A percentile compares a stretch with the other conserved stretches of the same genome.
phyloP scores from a whole-genome alignment of 2,888 invertebrate genomes.

The Mythimna ferrago region DNA sequence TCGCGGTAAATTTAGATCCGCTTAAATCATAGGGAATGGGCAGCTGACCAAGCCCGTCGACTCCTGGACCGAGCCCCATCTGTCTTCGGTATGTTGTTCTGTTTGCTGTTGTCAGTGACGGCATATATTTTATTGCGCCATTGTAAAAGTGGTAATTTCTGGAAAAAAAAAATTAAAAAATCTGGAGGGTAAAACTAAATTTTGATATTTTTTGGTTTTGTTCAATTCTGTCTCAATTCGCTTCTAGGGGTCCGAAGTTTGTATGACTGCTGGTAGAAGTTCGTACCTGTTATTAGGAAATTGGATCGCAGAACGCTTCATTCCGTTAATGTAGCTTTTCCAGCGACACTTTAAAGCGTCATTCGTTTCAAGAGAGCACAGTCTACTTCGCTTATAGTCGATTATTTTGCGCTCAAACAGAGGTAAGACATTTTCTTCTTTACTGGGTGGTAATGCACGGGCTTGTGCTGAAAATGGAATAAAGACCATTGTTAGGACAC shows the following conservation, averaged over 20 bases:
- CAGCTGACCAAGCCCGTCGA: constrained; percentile 24
- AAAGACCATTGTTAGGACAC: neutral
- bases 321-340: neutral
- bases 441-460: neutral
- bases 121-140: constrained; percentile 8
- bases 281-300: constrained; percentile 24
- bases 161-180: constrained; percentile 12
- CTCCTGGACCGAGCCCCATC: constrained; percentile 23
- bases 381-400: constrained; percentile 8
- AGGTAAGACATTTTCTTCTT: constrained; percentile 1
- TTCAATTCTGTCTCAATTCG: no score
- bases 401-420: constrained; percentile 22
- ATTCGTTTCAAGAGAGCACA: constrained; percentile 32
- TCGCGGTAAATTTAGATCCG: neutral
- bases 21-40: constrained; percentile 34
- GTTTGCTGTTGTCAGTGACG: neutral
- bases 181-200: no score
- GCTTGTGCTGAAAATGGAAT: constrained; percentile 14
- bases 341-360: constrained; percentile 24
- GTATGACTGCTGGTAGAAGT: no score
- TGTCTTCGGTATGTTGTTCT: neutral
- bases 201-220: no score
- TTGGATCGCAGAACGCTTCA: neutral
- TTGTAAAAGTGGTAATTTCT: constrained; percentile 34
- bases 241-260: no score